A percentile compares a stretch with the other conserved stretches of the same genome.
phyloP scores from a whole-genome alignment of 2,888 invertebrate genomes.

The Horisme vitalbata region DNA sequence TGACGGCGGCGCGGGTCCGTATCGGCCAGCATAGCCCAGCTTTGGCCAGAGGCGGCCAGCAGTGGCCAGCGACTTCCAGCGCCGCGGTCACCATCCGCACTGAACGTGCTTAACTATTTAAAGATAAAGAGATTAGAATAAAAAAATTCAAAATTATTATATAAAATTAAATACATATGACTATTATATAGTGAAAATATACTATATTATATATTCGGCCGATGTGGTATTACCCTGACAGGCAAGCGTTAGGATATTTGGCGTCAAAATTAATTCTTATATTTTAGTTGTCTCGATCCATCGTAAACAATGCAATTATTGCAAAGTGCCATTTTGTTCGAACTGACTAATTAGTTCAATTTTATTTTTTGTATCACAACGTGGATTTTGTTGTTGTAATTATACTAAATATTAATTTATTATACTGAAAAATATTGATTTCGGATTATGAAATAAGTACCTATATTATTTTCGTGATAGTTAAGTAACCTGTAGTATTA shows the following conservation, averaged over 20 bases:
- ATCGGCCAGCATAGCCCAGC: constrained; percentile 18
- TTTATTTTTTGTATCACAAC: constrained; percentile 55
- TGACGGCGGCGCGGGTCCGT: constrained; percentile 11
- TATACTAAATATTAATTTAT: constrained; percentile 58
- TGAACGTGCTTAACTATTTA: constrained; percentile 75
- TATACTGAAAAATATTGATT: constrained; percentile 67
- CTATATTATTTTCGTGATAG: constrained; percentile 78
- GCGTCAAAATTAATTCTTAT: constrained; percentile 74
- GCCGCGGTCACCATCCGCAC: constrained; percentile 41
- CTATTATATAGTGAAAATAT: constrained; percentile 81
- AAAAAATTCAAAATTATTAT: constrained; percentile 83
- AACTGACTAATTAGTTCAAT: constrained; percentile 64
- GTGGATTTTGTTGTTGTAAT: constrained; percentile 64
- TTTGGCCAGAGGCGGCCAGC: constrained; percentile 1
- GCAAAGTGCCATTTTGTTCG: constrained; percentile 78
- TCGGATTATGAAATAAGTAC: constrained; percentile 70
- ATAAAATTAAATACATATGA: constrained; percentile 81
- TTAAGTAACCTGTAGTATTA: constrained; percentile 72
- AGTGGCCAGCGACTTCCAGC: constrained; percentile 6
- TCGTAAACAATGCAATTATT: constrained; percentile 73
- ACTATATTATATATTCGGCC: constrained; percentile 80
- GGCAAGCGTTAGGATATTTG: constrained; percentile 84
- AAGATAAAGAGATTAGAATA: constrained; percentile 70
- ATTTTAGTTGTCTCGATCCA: constrained; percentile 54
- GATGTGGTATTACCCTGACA: constrained; percentile 89